Base-by-base conservation (phyloP, 2,797 vertebrate species). In the Merluccius polli region DNA sequence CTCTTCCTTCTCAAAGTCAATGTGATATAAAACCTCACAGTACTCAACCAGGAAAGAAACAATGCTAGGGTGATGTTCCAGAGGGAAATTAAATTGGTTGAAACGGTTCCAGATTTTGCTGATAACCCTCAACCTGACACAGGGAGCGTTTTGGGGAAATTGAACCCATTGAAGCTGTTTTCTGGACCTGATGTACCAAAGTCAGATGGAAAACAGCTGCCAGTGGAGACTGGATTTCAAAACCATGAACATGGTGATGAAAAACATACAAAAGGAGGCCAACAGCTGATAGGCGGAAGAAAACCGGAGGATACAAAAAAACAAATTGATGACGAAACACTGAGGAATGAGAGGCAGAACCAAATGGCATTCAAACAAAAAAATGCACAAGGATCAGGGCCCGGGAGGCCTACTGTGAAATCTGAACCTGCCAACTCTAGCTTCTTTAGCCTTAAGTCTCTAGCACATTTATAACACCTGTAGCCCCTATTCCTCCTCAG, bases 401-500 rank as follows among this genome's bases (percentile, higher is more conserved):
- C 83, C 73, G 79, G 67, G 29, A 83, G 21, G 31, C 31, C 73
- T 0, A 24, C 21, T 48, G 73, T 68, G 16, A 84, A 85, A 80
- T 80, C 86, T 72, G 82, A 78, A 70, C 48, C 85, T 69, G 71
- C 85, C 79, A 91, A 86, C 76, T 81, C 81, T 74, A 85, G 92
- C 81, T 95, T 97, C 79, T 95, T 97, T 78, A 95, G 90, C 72
- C 96, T 96, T 78, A 98, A 95, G 81, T 96, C 96, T 24, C 88
- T 97, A 73, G 94, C 89, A 95, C 95, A 8, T 79, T 97, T 70
- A 93, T 98, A 48, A 86, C 93, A 81, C 88, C 92, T 83, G 85
- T 92, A 77, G 73, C 82, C 2, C 89, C 91, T 10, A 33, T 92
- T 81, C 89, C 82, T 81, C 77, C 85, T 82, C 94, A 89, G 85